Base-by-base conservation (phyloP, 2,113 vertebrate species). In the Pogona vitticeps region DNA sequence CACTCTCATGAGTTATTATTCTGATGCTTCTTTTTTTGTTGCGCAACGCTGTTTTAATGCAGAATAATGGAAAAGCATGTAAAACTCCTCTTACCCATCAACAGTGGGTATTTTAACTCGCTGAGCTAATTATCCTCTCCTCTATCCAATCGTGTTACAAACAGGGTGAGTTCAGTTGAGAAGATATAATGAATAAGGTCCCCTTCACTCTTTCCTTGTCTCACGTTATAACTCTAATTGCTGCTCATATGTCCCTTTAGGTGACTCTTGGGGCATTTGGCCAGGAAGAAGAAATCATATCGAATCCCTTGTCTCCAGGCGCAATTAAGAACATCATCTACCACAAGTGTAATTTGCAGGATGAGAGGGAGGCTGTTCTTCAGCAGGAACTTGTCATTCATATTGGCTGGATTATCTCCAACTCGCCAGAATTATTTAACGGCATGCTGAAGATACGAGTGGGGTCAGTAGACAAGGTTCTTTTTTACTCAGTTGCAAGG, bases 361-460 rank as follows among this genome's bases (percentile, higher is more conserved):
- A 98, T 28, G 98, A 98, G 94, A 95, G 97, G 28, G 98, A 99
- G 92, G 98, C 98, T 0, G 98, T 99, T 81, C 95, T 99, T 77
- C 98, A 99, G 93, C 98, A 99, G 92, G 98, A 99, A 75, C 97
- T 99, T 84, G 98, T 99, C 95, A 99, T 99, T 93, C 98, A 99
- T 26, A 97, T 99, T 72, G 99, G 99, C 89, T 99, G 98, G 98
- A 98, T 99, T 92, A 98, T 99, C 96, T 99, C 98, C 84, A 99
- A 98, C 90, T 98, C 94, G 90, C 98, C 98, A 0, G 98, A 99
- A 88, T 96, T 98, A 83, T 99, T 99, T 96, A 97, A 97, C 7
- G 99, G 99, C 85, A 99, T 99, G 99, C 96, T 99, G 86, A 99
- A 99, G 95, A 99, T 99, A 90, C 96, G 99, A 58, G 96, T 99